These are phyloP conservation scores for Stomatorhinus ivindoensis DNA, from an alignment of 2,113 vertebrate species.

Conservation along the genomic window DNA sequence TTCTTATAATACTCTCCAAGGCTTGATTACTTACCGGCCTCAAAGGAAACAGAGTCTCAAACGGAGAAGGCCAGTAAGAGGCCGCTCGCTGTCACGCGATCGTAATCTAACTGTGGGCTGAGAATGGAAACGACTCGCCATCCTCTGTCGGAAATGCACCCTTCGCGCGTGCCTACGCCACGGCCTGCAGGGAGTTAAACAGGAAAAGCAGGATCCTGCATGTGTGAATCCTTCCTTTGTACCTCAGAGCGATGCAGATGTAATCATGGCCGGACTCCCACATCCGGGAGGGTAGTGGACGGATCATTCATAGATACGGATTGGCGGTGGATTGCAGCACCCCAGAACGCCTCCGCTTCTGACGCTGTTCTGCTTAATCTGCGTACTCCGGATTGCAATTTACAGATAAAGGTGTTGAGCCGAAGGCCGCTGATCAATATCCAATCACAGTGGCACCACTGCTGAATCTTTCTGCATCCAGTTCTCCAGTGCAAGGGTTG, in stretches of 20 bases:
- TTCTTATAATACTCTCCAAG: background rate
- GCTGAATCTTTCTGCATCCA: background rate
- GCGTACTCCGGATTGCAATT: background rate
- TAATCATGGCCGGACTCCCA: background rate
- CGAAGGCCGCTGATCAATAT: background rate
- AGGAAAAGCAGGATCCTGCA: background rate
- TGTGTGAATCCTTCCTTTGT: background rate
- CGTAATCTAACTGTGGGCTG: background rate
- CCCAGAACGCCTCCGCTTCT: no score
- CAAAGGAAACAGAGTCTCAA: conserved; percentile 1
- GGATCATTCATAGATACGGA: background rate
- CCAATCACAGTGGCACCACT: background rate
- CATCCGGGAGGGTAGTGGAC: background rate
- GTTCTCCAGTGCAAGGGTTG: background rate
- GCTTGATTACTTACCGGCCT: background rate
- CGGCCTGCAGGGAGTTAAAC: background rate
- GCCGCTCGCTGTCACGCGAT: background rate
- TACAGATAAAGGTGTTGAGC: background rate
- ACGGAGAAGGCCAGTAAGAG: background rate
- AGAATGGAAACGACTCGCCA: background rate
- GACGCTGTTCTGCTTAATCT: background rate
- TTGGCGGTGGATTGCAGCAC: background rate
- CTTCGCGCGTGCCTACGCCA: background rate
- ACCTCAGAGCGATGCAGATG: background rate
- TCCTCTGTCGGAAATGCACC: background rate